phyloP scores from a whole-genome alignment of 1,140 invertebrate genomes.

The Ganaspis sp. region DNA sequence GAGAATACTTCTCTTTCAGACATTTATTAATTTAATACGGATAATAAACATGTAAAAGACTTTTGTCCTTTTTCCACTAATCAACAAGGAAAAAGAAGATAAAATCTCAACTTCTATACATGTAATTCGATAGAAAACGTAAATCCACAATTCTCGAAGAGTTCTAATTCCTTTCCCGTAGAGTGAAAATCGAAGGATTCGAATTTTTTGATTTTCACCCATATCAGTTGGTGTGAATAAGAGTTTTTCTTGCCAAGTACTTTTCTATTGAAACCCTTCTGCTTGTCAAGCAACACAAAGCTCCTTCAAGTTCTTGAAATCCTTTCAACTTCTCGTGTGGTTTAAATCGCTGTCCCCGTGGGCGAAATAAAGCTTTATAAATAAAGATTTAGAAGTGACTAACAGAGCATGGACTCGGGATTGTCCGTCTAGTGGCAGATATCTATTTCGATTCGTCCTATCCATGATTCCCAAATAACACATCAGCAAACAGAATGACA shows the following conservation, averaged over 20 bases:
- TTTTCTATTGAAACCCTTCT: slow-evolving; percentile 11
- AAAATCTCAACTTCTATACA: no score
- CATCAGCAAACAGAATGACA: neutral
- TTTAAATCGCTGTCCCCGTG: slow-evolving; percentile 9
- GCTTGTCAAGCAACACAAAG: slow-evolving; percentile 12
- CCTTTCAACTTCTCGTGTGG: neutral
- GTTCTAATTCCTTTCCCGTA: no score
- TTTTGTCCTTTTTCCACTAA: no score
- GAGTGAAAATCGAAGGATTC: neutral
- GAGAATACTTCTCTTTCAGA: no score
- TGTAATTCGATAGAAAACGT: no score
- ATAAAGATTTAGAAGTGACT: neutral
- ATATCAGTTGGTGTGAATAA: neutral
- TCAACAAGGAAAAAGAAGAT: no score
- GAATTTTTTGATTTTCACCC: neutral
- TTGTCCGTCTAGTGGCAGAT: neutral
- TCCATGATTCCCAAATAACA: no score
- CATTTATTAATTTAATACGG: no score
- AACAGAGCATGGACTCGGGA: slow-evolving; percentile 2
- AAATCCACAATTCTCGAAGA: no score
- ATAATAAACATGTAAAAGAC: no score
- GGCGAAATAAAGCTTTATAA: neutral
- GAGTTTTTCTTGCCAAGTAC: neutral
- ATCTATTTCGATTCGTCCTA: neutral
- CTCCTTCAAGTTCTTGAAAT: slow-evolving; percentile 13